Conservation (phyloP, 2,888 invertebrate species). For the Tiliacea aurago region DNA sequence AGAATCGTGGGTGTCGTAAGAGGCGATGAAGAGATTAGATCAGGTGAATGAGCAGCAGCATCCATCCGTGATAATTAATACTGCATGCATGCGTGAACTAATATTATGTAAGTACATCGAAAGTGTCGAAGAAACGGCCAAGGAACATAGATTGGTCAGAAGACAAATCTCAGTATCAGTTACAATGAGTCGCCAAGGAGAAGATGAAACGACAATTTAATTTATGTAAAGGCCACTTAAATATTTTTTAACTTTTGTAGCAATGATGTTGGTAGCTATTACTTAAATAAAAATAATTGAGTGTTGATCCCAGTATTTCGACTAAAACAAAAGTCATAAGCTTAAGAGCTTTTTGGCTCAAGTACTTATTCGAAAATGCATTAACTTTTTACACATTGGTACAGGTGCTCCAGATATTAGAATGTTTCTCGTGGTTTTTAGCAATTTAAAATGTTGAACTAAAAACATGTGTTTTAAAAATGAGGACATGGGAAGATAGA, state of each 20-base stretch:
- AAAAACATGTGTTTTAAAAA: conserved; percentile 12
- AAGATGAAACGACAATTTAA: background rate
- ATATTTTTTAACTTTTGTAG: conserved; percentile 3
- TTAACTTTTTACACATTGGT: conserved; percentile 23
- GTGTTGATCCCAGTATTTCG: conserved; percentile 21
- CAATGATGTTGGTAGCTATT: conserved; percentile 3
- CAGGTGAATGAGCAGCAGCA: conserved; percentile 49
- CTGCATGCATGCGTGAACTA: conserved; percentile 48
- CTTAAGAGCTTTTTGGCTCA: conserved; percentile 37
- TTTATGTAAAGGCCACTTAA: background rate
- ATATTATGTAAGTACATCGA: conserved; percentile 22
- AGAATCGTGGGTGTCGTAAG: conserved; percentile 42
- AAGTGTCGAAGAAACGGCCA: conserved; percentile 9
- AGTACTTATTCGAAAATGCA: conserved; percentile 31
- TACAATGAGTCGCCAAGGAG: background rate
- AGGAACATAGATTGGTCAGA: background rate
- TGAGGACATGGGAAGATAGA: background rate
- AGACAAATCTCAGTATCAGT: background rate
- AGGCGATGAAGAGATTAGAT: conserved; percentile 43
- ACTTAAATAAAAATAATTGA: conserved; percentile 30
- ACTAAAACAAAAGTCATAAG: conserved; percentile 39
- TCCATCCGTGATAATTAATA: conserved; percentile 41
- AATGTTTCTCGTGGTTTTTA: conserved; percentile 24
- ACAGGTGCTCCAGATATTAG: conserved; percentile 33
- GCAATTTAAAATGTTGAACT: background rate